Evolutionary conservation across 1,140 invertebrate genomes (phyloP).

Genomic region (Helicoverpa zea): DNA sequence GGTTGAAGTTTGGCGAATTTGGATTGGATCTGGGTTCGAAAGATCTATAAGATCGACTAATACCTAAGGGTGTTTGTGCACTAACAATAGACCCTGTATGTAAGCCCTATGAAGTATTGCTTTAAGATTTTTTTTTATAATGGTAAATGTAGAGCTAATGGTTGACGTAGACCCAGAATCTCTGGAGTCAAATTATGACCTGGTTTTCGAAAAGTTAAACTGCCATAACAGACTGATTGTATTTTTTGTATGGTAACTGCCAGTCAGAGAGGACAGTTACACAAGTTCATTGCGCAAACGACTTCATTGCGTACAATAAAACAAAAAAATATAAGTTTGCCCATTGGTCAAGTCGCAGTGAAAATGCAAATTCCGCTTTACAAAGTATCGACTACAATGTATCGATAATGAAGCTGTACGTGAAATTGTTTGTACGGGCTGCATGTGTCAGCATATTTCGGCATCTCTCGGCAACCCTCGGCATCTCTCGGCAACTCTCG

Average conservation of each 20-base stretch:
- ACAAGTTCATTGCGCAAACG: constrained; percentile 1
- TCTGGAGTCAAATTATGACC: too few relatives aligned
- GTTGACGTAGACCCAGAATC: too few relatives aligned
- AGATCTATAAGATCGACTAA: too few relatives aligned
- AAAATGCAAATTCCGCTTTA: constrained; percentile 4
- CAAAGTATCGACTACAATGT: constrained; percentile 20
- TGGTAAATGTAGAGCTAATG: too few relatives aligned
- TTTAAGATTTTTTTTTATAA: too few relatives aligned
- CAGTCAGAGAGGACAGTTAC: neutral
- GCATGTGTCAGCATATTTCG: neutral
- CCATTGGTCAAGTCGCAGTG: neutral
- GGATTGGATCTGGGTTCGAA: too few relatives aligned
- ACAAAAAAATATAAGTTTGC: neutral
- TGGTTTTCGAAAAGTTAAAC: too few relatives aligned
- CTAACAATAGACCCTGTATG: too few relatives aligned
- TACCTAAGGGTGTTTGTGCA: too few relatives aligned
- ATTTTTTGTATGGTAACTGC: neutral
- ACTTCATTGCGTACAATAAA: neutral
- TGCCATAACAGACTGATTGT: neutral
- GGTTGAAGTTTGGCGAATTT: too few relatives aligned
- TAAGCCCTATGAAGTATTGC: too few relatives aligned
- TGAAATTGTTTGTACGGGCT: neutral
- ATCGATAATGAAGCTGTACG: constrained; percentile 12
- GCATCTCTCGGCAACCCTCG: constrained; percentile 2
- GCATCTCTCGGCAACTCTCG: constrained; percentile 62